Evolutionary conservation across 2,797 vertebrate species (phyloP).

Genomic region (Saxicola maurus): DNA sequence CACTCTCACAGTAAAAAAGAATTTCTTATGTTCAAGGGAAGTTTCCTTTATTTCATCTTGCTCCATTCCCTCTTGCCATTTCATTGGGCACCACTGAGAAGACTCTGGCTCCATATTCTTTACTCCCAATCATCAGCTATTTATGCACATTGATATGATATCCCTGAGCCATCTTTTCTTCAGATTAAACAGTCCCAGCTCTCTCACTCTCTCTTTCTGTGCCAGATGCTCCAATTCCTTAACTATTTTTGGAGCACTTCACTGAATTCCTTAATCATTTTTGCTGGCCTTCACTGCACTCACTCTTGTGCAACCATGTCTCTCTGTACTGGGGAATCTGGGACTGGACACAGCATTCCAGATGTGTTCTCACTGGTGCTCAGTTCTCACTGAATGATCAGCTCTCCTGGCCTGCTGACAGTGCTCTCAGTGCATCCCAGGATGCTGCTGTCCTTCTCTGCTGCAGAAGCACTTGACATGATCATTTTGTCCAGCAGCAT

Average conservation of each 20-base stretch:
- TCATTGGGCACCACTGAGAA: neutral
- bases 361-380: neutral
- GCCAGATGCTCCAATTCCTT: neutral
- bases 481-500: neutral
- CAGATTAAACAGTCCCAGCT: neutral
- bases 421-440: neutral
- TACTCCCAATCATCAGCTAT: neutral
- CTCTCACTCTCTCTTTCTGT: neutral
- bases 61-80: neutral
- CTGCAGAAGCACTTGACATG: neutral
- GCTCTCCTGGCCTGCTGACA: neutral
- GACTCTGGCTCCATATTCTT: neutral
- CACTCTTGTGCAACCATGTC: rapidly evolving
- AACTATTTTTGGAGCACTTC: neutral
- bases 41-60: neutral
- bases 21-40: neutral
- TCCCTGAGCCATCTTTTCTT: neutral
- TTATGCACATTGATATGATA: neutral
- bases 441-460: neutral
- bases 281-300: neutral
- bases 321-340: neutral
- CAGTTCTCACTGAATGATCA: neutral
- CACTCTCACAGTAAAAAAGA: neutral
- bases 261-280: neutral
- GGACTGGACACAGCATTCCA: neutral